phyloP scores from a whole-genome alignment of 2,797 vertebrate species.

The Vireo griseus region DNA sequence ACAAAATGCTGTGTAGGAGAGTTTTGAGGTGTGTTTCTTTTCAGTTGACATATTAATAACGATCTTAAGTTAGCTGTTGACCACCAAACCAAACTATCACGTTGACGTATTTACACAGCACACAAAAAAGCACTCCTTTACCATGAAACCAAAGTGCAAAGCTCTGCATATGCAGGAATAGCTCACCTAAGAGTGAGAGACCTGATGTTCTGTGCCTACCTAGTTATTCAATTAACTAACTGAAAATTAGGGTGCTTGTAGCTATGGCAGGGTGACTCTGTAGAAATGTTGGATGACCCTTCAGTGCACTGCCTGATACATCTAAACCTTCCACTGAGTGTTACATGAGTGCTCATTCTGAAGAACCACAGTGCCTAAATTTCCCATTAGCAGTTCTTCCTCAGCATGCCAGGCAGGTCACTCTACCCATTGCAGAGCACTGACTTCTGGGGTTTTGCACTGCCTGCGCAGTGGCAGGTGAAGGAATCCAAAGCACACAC shows the following conservation, averaged over 20 bases:
- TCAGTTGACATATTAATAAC: neutral
- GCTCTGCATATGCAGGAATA: neutral
- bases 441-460: neutral
- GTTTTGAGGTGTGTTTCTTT: neutral
- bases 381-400: neutral
- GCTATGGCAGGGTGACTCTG: neutral
- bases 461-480: accelerated
- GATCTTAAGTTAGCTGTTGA: neutral
- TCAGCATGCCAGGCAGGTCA: neutral
- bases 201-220: neutral
- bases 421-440: neutral
- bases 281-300: neutral
- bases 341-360: neutral
- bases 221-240: neutral
- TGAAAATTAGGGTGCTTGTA: neutral
- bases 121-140: neutral
- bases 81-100: neutral
- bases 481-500: neutral
- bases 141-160: neutral
- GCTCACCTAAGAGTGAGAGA: neutral
- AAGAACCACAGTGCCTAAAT: neutral
- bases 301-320: neutral
- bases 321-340: neutral
- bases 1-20: neutral
- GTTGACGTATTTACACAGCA: neutral